Evolutionary conservation across 1,140 invertebrate species (phyloP), one percentile per base, ranked within the genome.

Genomic region (Lepidurus couesii): DNA sequence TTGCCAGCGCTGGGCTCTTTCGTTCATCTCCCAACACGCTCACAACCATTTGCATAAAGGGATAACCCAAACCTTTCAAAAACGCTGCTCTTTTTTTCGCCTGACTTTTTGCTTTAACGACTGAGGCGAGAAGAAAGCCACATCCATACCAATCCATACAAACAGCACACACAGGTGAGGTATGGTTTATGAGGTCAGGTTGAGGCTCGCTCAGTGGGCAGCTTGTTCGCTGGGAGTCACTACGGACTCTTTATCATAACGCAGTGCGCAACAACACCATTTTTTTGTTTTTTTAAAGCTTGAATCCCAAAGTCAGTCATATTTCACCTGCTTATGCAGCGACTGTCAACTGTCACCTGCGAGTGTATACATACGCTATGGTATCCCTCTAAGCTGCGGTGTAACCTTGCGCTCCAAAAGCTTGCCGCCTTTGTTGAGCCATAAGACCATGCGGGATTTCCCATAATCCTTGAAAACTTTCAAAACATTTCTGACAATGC

Each of bases 121-220:
- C 21, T 65, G 53, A 65, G 8, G 13, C 53, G 53, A 65, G 53
- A 65, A 65, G 53, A 9, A 21, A 65, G 53, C 16, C 34, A 21
- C 13, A 65, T 65, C 53, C 53, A 16, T 65, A 65, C 53, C 53
- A 65, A 65, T 65, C 13, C 53, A 9, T 16, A 21, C 16, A n/a
- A 21, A 65, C 53, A 65, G 53, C 13, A 65, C 53, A 65, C 47
- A 16, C 16, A 21, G 53, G 53, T 65, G 53, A 65, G 21, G 53
- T 65, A 65, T 65, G 53, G 53, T 65, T 65, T 65, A 65, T 65
- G 53, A 65, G 53, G 53, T 65, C 53, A n/a, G 53, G 16, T 11
- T n/a, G n/a, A 16, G 53, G 8, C 34, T 65, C 21, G 53, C 53
- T 9, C 53, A 21, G 53, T 65, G 53, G 53, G 53, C 16, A 65